These are phyloP conservation scores for Harpagoxenus sublaevis DNA, from an alignment of 2,888 invertebrate genomes.

Conservation along the genomic window DNA sequence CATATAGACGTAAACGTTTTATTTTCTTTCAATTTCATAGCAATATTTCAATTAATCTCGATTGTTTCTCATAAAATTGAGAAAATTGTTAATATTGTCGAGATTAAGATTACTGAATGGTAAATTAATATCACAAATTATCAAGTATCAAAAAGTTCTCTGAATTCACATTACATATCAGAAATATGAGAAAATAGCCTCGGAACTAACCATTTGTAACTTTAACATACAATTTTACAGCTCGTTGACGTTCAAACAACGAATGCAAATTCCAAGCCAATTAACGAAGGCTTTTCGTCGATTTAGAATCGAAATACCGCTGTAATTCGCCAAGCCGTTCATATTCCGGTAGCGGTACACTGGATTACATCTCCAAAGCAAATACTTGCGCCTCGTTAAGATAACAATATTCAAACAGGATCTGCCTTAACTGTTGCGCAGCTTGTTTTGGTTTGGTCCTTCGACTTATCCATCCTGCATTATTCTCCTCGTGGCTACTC, in stretches of 20 bases:
- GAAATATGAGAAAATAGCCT: constrained; percentile 13
- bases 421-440: constrained; percentile 48
- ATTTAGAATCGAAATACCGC: constrained; percentile 59
- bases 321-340: constrained; percentile 51
- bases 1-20: background rate
- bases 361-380: constrained; percentile 75
- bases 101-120: background rate
- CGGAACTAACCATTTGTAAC: constrained; percentile 42
- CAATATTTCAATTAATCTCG: background rate
- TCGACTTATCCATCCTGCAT: constrained; percentile 40
- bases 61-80: background rate
- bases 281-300: constrained; percentile 58
- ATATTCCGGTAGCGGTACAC: constrained; percentile 38
- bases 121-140: background rate
- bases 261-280: constrained; percentile 59
- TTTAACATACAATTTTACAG: constrained; percentile 54
- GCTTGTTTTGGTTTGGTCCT: constrained; percentile 62
- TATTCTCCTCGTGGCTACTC: constrained; percentile 49
- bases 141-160: background rate
- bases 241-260: constrained; percentile 55
- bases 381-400: constrained; percentile 82
- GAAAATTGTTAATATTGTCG: background rate
- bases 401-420: constrained; percentile 81
- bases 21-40: background rate
- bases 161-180: background rate